Percentiles rank a stretch among this genome's conserved stretches.
Conservation (phyloP, 2,888 invertebrate genomes). For the Leptopilina syphax region DNA sequence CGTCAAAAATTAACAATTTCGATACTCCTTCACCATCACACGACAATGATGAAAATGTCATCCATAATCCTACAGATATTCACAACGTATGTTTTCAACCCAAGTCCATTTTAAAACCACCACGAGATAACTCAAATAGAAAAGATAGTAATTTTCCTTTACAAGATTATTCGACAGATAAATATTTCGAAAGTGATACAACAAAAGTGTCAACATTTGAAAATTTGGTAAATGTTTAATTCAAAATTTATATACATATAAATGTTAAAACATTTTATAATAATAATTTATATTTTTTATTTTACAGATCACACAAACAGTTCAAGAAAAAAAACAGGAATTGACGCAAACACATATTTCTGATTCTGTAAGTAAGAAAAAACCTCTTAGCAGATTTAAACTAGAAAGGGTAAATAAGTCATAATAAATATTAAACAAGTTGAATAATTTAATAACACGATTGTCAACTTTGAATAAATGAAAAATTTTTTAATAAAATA, state of each 20-base stretch:
- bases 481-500: not conserved
- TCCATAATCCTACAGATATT: conserved; percentile 68
- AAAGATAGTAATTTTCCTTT: conserved; percentile 26
- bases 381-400: conserved; percentile 67
- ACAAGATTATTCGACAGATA: not conserved
- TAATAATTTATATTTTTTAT: conserved; percentile 19
- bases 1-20: conserved; percentile 67
- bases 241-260: not conserved
- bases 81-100: conserved; percentile 65
- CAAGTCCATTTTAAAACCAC: conserved; percentile 71
- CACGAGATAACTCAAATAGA: conserved; percentile 56
- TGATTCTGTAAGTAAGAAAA: conserved; percentile 49
- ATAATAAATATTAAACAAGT: conserved; percentile 54
- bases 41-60: conserved; percentile 46
- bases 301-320: conserved; percentile 64
- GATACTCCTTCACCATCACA: conserved; percentile 46
- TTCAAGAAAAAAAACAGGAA: conserved; percentile 61
- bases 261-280: no score
- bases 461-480: not conserved
- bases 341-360: conserved; percentile 17
- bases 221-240: not conserved
- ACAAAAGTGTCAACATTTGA: not conserved
- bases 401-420: conserved; percentile 60
- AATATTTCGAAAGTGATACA: not conserved
- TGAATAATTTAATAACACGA: not conserved